Percentiles rank a stretch among this genome's conserved stretches.
Evolutionary conservation across 1,140 invertebrate genomes (phyloP).

Genomic region (Pollicipes pollicipes): DNA sequence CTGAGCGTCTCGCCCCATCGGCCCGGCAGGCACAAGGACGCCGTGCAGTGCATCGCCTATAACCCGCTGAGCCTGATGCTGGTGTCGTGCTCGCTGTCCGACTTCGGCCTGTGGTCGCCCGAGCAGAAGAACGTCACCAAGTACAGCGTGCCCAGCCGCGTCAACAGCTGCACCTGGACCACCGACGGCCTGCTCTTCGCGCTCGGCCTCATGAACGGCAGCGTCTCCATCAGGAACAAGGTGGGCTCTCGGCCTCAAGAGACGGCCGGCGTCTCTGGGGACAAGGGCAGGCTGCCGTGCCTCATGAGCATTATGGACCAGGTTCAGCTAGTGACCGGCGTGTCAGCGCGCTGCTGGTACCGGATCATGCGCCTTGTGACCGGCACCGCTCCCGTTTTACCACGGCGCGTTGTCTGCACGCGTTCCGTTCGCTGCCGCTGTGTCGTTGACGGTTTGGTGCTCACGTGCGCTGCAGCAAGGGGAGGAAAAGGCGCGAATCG

Average conservation of each 20-base stretch:
- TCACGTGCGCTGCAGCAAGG: slow-evolving; percentile 41
- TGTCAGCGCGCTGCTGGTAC: no score
- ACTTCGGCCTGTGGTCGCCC: slow-evolving; percentile 91
- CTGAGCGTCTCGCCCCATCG: no score
- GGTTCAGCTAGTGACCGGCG: neutral
- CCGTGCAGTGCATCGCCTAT: slow-evolving; percentile 85
- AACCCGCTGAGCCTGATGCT: slow-evolving; percentile 83
- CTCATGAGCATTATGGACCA: no score
- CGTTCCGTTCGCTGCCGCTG: no score
- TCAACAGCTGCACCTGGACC: slow-evolving; percentile 90
- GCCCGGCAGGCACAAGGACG: slow-evolving; percentile 72
- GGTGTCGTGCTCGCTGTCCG: slow-evolving; percentile 75
- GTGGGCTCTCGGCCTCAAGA: slow-evolving; percentile 28
- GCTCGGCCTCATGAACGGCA: slow-evolving; percentile 73
- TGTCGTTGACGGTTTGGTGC: neutral
- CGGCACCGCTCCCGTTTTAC: neutral
- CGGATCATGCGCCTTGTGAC: neutral
- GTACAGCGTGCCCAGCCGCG: slow-evolving; percentile 55
- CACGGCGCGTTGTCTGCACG: no score
- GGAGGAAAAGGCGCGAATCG: slow-evolving; percentile 76
- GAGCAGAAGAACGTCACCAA: slow-evolving; percentile 95
- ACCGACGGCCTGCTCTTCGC: slow-evolving; percentile 84
- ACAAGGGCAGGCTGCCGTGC: no score
- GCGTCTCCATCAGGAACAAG: slow-evolving; percentile 71
- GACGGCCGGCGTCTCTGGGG: no score